phyloP scores from a whole-genome alignment of 2,888 invertebrate species.

The Dyspetes luteomarginatus region DNA sequence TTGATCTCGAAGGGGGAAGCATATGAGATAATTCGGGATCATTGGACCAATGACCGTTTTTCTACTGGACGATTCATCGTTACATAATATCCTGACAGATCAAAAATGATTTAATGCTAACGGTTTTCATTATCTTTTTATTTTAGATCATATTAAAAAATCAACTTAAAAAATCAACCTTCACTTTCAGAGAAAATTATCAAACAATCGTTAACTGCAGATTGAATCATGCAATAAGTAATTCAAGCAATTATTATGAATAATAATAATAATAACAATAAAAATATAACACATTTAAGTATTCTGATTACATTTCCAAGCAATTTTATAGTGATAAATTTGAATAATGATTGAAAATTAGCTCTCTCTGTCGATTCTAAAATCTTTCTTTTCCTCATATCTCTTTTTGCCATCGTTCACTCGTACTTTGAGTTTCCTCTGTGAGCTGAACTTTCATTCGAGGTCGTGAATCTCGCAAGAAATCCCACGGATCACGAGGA shows the following conservation, averaged over 20 bases:
- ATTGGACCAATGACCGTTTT: conserved; percentile 3
- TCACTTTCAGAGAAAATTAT: no score
- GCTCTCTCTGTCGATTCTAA: no score
- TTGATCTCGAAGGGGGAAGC: conserved; percentile 2
- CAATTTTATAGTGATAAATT: no score
- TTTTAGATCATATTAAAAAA: neutral
- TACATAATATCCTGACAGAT: neutral
- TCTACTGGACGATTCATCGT: neutral
- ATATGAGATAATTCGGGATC: neutral
- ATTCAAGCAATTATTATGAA: no score
- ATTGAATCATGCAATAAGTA: no score
- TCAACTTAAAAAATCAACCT: no score
- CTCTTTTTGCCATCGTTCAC: neutral
- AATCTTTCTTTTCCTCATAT: neutral
- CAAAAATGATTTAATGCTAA: neutral
- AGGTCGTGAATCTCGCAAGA: conserved; percentile 47
- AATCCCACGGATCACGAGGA: conserved; percentile 60
- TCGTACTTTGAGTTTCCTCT: neutral
- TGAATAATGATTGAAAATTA: no score
- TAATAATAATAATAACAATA: no score
- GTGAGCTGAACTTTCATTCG: neutral
- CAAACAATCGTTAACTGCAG: no score
- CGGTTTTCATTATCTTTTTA: neutral
- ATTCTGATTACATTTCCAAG: no score
- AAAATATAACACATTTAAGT: no score